Conservation (phyloP, 2,888 invertebrate genomes). For the Ommatoiulus sabulosus region DNA sequence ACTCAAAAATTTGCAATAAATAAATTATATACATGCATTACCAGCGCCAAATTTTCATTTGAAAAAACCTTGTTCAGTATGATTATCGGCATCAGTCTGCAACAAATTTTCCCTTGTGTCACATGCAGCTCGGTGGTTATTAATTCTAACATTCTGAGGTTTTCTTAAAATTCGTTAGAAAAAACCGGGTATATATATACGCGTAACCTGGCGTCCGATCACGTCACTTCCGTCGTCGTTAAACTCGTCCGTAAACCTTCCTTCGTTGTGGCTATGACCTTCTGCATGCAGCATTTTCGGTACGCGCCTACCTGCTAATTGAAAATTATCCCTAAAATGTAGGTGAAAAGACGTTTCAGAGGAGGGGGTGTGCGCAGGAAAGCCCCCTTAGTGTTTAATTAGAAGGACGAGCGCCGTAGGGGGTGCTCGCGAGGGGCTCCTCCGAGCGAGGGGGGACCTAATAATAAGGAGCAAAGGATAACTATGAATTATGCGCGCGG, state of each 20-base stretch:
- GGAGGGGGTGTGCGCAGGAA: constrained; percentile 18
- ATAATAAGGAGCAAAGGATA: constrained; percentile 26
- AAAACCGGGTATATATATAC: no score
- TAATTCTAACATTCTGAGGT: no score
- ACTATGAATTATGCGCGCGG: constrained; percentile 41
- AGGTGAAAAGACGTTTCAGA: background rate
- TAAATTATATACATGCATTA: no score
- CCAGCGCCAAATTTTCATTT: no score
- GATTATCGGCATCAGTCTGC: no score
- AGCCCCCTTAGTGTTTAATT: constrained; percentile 42
- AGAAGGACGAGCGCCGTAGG: constrained; percentile 45
- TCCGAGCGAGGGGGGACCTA: background rate
- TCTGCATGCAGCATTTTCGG: background rate
- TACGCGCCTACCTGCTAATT: constrained; percentile 4
- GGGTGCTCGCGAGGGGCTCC: background rate
- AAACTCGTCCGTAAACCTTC: background rate
- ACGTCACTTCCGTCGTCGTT: background rate
- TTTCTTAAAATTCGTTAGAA: no score
- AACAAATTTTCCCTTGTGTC: no score
- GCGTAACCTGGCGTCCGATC: no score
- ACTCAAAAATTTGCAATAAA: no score
- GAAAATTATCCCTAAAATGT: constrained; percentile 38
- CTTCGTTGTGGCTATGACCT: background rate
- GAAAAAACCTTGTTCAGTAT: no score
- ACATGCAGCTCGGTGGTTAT: no score